Percentiles rank a stretch among this genome's conserved stretches.
phyloP scores from a whole-genome alignment of 2,888 invertebrate genomes.

The Tenthredo livida region DNA sequence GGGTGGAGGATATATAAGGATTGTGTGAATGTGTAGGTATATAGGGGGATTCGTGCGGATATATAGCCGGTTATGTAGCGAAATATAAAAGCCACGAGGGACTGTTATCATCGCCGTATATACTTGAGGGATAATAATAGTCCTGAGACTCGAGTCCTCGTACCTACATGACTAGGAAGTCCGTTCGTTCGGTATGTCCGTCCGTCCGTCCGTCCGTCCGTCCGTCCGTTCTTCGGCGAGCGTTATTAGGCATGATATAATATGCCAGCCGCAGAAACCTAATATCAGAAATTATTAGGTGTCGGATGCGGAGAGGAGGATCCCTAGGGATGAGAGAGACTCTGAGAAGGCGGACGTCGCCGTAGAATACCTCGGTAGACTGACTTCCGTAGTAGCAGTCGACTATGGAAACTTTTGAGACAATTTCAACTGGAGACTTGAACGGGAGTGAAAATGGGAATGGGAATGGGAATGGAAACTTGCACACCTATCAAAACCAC shows the following conservation, averaged over 20 bases:
- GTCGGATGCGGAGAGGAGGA: slow-evolving; percentile 5
- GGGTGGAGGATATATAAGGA: not conserved
- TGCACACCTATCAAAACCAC: slow-evolving; percentile 19
- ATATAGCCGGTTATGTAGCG: not conserved
- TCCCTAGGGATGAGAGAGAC: not conserved
- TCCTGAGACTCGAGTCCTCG: not conserved
- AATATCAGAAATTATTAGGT: slow-evolving; percentile 51
- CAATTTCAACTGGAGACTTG: slow-evolving; percentile 34
- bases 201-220: not conserved
- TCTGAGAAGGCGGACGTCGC: slow-evolving; percentile 24
- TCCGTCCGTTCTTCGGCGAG: not conserved
- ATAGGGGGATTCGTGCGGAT: not conserved
- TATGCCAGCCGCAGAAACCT: slow-evolving; percentile 52
- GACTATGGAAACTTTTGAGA: slow-evolving; percentile 28
- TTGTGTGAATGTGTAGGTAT: not conserved
- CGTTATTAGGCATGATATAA: slow-evolving; percentile 51
- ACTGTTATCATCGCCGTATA: not conserved
- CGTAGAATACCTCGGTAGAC: slow-evolving; percentile 30
- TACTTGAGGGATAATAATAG: slow-evolving; percentile 1
- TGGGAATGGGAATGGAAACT: slow-evolving; percentile 6
- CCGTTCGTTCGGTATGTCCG: not conserved
- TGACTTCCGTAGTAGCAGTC: slow-evolving; percentile 14
- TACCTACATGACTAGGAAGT: not conserved
- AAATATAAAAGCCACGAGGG: not conserved
- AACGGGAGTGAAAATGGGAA: not conserved